Evolutionary conservation across 2,797 vertebrate species (phyloP).

Genomic region (Toxotes lorentzi): DNA sequence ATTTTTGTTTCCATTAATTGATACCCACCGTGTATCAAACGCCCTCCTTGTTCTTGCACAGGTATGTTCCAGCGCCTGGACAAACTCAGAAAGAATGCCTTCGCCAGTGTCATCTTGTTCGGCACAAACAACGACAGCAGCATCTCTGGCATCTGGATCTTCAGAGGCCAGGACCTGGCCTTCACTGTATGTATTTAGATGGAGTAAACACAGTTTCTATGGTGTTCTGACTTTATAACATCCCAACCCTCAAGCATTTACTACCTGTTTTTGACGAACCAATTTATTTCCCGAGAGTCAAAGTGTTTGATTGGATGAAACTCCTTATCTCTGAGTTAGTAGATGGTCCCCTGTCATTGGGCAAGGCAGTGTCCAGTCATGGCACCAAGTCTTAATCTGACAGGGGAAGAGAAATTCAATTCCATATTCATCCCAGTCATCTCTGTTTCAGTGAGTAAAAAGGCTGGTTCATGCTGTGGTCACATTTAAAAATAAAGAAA

Average conservation of each 20-base stretch:
- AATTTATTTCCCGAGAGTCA: neutral
- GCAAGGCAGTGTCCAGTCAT: slow-evolving; percentile 78
- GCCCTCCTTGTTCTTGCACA: slow-evolving; percentile 37
- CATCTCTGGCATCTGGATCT: slow-evolving; percentile 94
- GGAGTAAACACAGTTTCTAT: neutral
- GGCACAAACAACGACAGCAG: slow-evolving; percentile 89
- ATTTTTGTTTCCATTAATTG: neutral
- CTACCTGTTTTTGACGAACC: neutral
- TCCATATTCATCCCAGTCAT: slow-evolving; percentile 80
- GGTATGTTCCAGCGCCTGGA: slow-evolving; percentile 97
- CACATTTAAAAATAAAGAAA: slow-evolving; percentile 41
- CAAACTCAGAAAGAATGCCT: slow-evolving; percentile 94
- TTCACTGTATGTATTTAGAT: slow-evolving; percentile 85
- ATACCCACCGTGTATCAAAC: neutral
- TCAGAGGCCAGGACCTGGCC: slow-evolving; percentile 92
- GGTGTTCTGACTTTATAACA: neutral
- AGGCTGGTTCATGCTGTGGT: slow-evolving; percentile 82
- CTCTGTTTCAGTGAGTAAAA: slow-evolving; percentile 72
- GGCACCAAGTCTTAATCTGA: slow-evolving; percentile 80
- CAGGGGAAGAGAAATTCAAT: slow-evolving; percentile 70
- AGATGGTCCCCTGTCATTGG: slow-evolving; percentile 67
- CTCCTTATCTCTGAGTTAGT: slow-evolving; percentile 15
- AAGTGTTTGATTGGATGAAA: neutral
- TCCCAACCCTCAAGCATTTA: neutral
- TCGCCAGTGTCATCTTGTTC: slow-evolving; percentile 92